These are phyloP conservation scores for Trachelus iudaicus DNA, from an alignment of 2,888 invertebrate species.

Conservation along the genomic window DNA sequence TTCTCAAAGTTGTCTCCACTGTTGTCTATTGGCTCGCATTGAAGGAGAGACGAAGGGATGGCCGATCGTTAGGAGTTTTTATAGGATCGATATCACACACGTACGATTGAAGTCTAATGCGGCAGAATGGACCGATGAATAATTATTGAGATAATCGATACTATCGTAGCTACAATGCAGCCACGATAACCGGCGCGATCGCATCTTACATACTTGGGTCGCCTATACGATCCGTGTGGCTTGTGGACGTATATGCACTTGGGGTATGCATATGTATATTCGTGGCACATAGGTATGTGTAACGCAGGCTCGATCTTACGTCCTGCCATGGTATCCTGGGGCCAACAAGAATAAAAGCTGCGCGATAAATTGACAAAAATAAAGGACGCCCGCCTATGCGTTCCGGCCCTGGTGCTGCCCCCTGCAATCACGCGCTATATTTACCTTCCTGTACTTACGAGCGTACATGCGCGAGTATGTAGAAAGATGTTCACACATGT, in stretches of 20 bases:
- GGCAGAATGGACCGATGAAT: constrained; percentile 17
- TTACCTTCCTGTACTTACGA: background rate
- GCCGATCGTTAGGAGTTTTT: background rate
- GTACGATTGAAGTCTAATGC: constrained; percentile 19
- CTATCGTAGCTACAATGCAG: constrained; percentile 19
- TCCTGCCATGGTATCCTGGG: background rate
- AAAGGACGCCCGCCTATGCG: background rate
- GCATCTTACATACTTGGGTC: background rate
- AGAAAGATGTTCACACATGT: background rate
- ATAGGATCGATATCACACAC: background rate
- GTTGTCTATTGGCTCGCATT: constrained; percentile 1
- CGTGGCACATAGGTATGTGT: background rate
- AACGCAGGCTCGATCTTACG: background rate
- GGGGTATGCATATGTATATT: background rate
- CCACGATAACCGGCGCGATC: constrained; percentile 9
- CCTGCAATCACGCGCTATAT: background rate
- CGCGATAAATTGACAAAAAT: background rate
- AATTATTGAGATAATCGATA: constrained; percentile 24
- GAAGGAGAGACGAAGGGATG: constrained; percentile 6
- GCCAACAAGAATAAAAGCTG: background rate
- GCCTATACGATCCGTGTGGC: background rate
- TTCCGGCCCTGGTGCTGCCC: background rate
- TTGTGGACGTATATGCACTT: background rate
- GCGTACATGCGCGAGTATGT: background rate
- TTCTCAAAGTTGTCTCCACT: background rate